Evolutionary conservation across 2,797 vertebrate species (phyloP), one percentile per base, ranked within the genome.

Genomic region (Platyrinchus mystaceus): DNA sequence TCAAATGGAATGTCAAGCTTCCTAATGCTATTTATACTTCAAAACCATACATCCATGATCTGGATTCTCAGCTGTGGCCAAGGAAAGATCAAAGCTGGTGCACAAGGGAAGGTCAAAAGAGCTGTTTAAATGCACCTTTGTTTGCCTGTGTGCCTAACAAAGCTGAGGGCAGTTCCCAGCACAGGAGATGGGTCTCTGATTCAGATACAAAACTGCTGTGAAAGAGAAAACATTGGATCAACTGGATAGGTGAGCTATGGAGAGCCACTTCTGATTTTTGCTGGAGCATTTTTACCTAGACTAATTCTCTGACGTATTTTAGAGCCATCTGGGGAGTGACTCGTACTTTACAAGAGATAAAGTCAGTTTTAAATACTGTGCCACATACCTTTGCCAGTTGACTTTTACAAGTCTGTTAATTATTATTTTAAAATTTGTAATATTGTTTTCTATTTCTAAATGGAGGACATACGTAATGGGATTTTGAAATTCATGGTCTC

Each of bases 321-420:
- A 43, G 44, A 44, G 4, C 4, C 2, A 0, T 20, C 2, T 52
- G 41, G n/a, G 10, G 10, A 26, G 20, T 43, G 14, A n/a, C 22
- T 43, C 0, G 2, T 32, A 7, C 4, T 82, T 79, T 39, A 60
- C 32, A 30, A 85, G n/a, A 88, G 34, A 55, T 50, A 55, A 91
- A 90, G 30, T 78, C 8, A 62, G 4, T 86, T 90, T 69, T 93
- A 82, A 82, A 81, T 81, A 68, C 12, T 39, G 12, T 49, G 67
- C 9, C 2, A 7, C 12, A 5, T 46, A 58, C 10, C 13, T 64
- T 36, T 60, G 27, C 74, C 49, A 28, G 30, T 24, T 77, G 50
- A 68, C 13, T 83, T 92, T 84, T 44, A 39, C 7, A 43, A 56
- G 19, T 19, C 36, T 64, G 5, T n/a, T 66, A 77, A 49, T 68